Evolutionary conservation across 2,888 invertebrate genomes (phyloP), one percentile per base, ranked within the genome.

Genomic region (Polia nebulosa): DNA sequence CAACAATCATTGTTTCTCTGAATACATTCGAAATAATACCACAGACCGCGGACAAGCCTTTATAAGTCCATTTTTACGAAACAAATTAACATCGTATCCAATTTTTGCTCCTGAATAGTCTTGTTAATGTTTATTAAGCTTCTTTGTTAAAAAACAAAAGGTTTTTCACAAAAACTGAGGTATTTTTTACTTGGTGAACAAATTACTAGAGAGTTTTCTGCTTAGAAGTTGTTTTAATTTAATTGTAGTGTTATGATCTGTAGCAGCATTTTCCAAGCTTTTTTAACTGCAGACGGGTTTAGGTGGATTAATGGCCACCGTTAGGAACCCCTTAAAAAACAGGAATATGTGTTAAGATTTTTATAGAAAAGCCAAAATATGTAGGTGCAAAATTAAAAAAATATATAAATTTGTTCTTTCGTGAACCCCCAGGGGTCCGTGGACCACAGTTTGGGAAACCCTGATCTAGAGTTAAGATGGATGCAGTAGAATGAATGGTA

Each of bases 101-200:
- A 64, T 78, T 81, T 78, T 63, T 58, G 27, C 51, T 51, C 51
- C n/a, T 81, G 76, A 84, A 84, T 75, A 41, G 62, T 73, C 74
- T 83, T 77, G 75, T 82, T 86, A 84, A 83, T 83, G 80, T 82
- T 87, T 87, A 80, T 87, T 78, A 83, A 75, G 74, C 56, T 65
- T 68, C 80, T 80, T 85, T 86, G 83, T 87, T 73, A 75, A 56
- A 72, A 76, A 29, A 80, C 71, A 85, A 85, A 85, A 81, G 79
- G 58, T 57, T 72, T 76, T 76, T 66, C 64, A 73, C 66, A 68
- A 75, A 77, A 62, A 69, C 55, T 52, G 63, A 51, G 70, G 53
- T 72, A 60, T 56, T 77, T 85, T 85, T 86, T 77, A 64, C 71
- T 59, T 53, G 55, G 34, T 20, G 63, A 52, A 61, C 64, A 78